Evolutionary conservation across 1,140 invertebrate genomes (phyloP), one percentile per base, ranked within the genome.

Genomic region (Piezodorus guildinii): DNA sequence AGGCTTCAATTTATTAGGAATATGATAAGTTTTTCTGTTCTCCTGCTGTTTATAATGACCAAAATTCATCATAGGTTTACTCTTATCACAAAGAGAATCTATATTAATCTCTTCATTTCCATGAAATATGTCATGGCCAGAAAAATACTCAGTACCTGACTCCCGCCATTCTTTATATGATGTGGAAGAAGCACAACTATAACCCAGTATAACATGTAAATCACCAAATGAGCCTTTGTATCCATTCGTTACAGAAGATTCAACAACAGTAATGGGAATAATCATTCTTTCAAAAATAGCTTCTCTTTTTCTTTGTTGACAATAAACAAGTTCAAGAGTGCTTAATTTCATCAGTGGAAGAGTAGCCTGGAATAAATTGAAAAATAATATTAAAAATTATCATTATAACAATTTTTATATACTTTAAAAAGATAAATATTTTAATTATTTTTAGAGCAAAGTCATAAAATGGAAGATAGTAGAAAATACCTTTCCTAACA

Each of bases 341-440:
- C 45, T 25, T 10, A 62, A 17, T 34, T 45, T 62, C 16, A 16
- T 30, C 19, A 52, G 16, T 19, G 61, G 61, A 17, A 62, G 23
- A n/a, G 23, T 62, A n/a, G 61, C 61, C 61, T 62, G 46, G 14
- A 52, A 52, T n/a, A 14, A 21, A 62, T 52, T 14, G 49, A 23
- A 62, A 27, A 52, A 62, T 30, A 52, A n/a, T n/a, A 27, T 52
- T 52, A 15, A 8, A 19, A 43, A 9, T 9, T 4, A 39, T 9
- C 3, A 30, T 9, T 49, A 49, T 25, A 43, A n/a, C 16, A 59
- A n/a, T 39, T 39, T 4, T 12, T 10, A 39, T 39, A 5, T 39
- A 39, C 9, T 10, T 39, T 39, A 39, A 39, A 39, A 10, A 39
- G 34, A 39, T 39, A 39, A 39, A 39, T 10, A 39, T 39, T 39